These are phyloP conservation scores for Pinna nobilis DNA, from an alignment of 1,140 invertebrate genomes.

Conservation along the genomic window DNA sequence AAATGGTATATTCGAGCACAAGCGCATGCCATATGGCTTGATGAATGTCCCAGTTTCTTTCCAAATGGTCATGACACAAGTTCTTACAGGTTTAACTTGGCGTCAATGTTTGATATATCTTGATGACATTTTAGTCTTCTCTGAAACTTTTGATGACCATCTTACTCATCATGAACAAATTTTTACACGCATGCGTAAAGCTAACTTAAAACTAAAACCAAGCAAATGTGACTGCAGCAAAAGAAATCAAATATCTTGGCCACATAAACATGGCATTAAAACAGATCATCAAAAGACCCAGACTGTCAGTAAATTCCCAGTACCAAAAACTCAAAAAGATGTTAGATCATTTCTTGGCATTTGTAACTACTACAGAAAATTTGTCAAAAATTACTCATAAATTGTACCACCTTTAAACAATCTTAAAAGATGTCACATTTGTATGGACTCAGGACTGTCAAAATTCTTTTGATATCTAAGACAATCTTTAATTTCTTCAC, in stretches of 20 bases:
- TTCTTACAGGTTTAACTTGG: constrained; percentile 23
- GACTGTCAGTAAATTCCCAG: constrained; percentile 21
- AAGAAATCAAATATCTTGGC: constrained; percentile 22
- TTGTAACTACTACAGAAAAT: constrained; percentile 26
- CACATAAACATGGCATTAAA: constrained; percentile 25
- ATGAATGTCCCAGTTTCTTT: constrained; percentile 31
- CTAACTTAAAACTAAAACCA: constrained; percentile 42
- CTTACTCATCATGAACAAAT: constrained; percentile 17
- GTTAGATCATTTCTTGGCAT: constrained; percentile 22
- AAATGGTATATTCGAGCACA: constrained; percentile 28
- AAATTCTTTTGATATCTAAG: constrained; percentile 30
- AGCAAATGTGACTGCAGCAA: constrained; percentile 33
- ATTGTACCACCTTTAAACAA: constrained; percentile 9
- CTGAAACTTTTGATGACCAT: constrained; percentile 20
- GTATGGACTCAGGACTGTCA: constrained; percentile 2
- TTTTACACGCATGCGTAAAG: constrained; percentile 25
- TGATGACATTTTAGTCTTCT: constrained; percentile 29
- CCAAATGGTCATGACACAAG: constrained; percentile 23
- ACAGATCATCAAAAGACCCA: constrained; percentile 27
- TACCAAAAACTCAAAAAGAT: constrained; percentile 27
- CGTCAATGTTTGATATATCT: constrained; percentile 34
- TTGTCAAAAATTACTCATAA: constrained; percentile 16
- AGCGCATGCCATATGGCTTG: constrained; percentile 36
- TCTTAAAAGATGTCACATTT: constrained; percentile 12
- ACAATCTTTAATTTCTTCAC: constrained; percentile 32